A percentile compares a stretch with the other conserved stretches of the same genome.
Conservation (phyloP, 2,113 vertebrate genomes). For the Platichthys flesus region DNA sequence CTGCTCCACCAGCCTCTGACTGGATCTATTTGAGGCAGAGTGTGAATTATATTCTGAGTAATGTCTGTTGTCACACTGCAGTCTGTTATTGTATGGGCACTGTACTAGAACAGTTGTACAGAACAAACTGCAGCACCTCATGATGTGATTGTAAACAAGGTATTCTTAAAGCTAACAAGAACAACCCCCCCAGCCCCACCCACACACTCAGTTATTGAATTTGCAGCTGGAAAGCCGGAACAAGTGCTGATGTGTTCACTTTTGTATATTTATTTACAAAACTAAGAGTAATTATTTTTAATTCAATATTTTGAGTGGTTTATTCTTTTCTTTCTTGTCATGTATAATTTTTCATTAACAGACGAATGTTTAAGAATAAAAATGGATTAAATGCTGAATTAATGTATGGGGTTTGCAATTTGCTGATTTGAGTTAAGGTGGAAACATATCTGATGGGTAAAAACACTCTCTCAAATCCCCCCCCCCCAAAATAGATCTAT, state of each 20-base stretch:
- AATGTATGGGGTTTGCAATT: background rate
- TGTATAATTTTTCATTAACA: constrained; percentile 7
- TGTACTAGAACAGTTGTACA: too few relatives aligned
- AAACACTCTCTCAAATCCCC: too few relatives aligned
- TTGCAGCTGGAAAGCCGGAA: background rate
- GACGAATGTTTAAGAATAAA: constrained; percentile 44
- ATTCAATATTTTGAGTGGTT: background rate
- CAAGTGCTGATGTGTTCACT: background rate
- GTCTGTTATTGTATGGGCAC: too few relatives aligned
- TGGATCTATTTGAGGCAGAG: too few relatives aligned
- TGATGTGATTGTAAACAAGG: background rate
- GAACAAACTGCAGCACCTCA: too few relatives aligned
- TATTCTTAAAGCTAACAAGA: background rate
- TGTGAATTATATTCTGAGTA: too few relatives aligned
- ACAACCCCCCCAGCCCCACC: too few relatives aligned
- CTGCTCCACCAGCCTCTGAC: too few relatives aligned
- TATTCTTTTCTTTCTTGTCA: background rate
- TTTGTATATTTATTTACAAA: background rate
- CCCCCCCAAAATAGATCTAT: too few relatives aligned
- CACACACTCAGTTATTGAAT: background rate
- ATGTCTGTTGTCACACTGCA: too few relatives aligned
- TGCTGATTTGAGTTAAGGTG: too few relatives aligned
- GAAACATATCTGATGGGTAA: too few relatives aligned
- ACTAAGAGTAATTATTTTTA: background rate
- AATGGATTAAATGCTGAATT: background rate